These are phyloP conservation scores for Rhombomys opimus DNA, from an alignment of 2,113 vertebrate species.

Conservation along the genomic window DNA sequence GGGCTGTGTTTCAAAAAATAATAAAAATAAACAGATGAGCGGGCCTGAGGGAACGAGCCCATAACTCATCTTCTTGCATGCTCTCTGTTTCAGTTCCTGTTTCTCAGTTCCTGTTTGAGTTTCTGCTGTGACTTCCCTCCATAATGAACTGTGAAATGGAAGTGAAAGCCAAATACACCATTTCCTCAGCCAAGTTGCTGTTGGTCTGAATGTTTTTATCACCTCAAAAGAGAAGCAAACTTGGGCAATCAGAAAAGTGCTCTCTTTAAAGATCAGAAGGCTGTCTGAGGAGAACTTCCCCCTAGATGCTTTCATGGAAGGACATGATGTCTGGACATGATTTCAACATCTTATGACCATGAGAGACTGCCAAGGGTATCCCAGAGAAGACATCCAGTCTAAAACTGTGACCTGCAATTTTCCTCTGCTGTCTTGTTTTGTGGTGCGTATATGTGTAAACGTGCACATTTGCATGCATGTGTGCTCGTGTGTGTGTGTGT, in stretches of 20 bases:
- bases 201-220: background rate
- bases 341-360: background rate
- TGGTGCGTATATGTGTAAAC: background rate
- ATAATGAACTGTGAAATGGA: background rate
- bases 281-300: background rate
- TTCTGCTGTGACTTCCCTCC: background rate
- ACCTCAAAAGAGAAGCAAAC: background rate
- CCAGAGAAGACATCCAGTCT: conserved; percentile 23
- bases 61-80: background rate
- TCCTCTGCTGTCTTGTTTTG: background rate
- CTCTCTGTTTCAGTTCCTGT: background rate
- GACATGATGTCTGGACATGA: background rate
- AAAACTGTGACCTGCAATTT: background rate
- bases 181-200: background rate
- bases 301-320: background rate
- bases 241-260: background rate
- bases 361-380: background rate
- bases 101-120: background rate
- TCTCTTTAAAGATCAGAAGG: background rate
- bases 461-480: background rate
- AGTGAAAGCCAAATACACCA: background rate
- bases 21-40: background rate
- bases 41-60: background rate
- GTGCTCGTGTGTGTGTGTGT: background rate
- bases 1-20: background rate